These are phyloP conservation scores for Psix sp. DNA, from an alignment of 1,140 invertebrate genomes.

Conservation along the genomic window DNA sequence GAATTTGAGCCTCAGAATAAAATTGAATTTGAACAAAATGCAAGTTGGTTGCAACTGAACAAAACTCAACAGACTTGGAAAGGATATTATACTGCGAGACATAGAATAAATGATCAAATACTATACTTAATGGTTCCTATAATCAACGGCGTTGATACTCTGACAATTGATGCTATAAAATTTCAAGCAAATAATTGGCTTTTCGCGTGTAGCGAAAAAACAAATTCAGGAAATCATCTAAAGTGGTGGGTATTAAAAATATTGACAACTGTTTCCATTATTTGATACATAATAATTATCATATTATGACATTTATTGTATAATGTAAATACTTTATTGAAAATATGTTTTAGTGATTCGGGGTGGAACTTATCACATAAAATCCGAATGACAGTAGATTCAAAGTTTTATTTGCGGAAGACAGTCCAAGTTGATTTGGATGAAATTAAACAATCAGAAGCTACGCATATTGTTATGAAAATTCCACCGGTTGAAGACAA, in stretches of 20 bases:
- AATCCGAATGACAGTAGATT: slow-evolving; percentile 78
- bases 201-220: slow-evolving; percentile 82
- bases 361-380: slow-evolving; percentile 82
- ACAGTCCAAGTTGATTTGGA: slow-evolving; percentile 81
- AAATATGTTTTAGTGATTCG: slow-evolving; percentile 77
- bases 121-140: slow-evolving; percentile 81
- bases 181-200: slow-evolving; percentile 83
- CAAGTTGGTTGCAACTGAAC: slow-evolving; percentile 75
- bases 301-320: neutral
- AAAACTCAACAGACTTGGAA: slow-evolving; percentile 70
- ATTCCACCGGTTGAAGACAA: too few relatives aligned
- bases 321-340: neutral
- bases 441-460: slow-evolving; percentile 78
- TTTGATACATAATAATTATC: slow-evolving; percentile 8
- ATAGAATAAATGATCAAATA: slow-evolving; percentile 44
- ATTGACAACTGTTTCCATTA: too few relatives aligned
- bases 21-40: slow-evolving; percentile 62
- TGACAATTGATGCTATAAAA: slow-evolving; percentile 80
- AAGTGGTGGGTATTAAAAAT: slow-evolving; percentile 84
- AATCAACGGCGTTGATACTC: slow-evolving; percentile 71
- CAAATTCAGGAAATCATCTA: slow-evolving; percentile 75
- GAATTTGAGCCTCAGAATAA: slow-evolving; percentile 55
- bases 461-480: too few relatives aligned
- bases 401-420: slow-evolving; percentile 75
- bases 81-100: slow-evolving; percentile 40